Evolutionary conservation across 1,140 invertebrate genomes (phyloP), one percentile per base, ranked within the genome.

Genomic region (Drosophila arizonae): DNA sequence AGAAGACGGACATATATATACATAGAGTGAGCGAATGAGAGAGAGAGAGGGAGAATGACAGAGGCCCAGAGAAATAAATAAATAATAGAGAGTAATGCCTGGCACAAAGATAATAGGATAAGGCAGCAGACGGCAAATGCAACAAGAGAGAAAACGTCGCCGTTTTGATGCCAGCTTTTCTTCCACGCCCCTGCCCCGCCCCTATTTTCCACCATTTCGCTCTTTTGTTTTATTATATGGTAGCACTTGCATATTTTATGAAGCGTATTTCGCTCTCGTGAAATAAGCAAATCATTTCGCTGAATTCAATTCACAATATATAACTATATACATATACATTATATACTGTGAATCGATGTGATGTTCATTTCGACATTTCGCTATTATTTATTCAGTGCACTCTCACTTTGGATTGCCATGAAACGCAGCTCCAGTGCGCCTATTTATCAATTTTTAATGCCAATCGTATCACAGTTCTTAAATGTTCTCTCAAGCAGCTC

Each of bases 91-190:
- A 63, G 43, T 57, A 61, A 68, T 64, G 72, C 65, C 43, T 71
- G 67, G 51, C 28, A 61, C 15, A 52, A 55, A 77, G 62, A 82
- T 87, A 86, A 86, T 82, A 79, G 82, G 63, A 82, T 74, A 79
- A 79, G 63, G 72, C 68, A 69, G 65, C 28, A 66, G 56, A 45
- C 17, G 63, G 57, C 36, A 30, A 36, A 63, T 82, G 79, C 82
- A 87, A 69, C 79, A 46, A 60, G 45, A 54, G 80, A 76, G 80
- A 76, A 87, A 81, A 65, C 72, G 67, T 64, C 33, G 75, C 75
- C 78, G 78, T 81, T 86, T 87, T 81, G 58, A 86, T 78, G 81
- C 63, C 81, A 68, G 79, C 82, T 86, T 87, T 86, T 63, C 8
- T 46, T 45, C 1, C 21, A 24, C 21, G 3, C 21, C 21, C 21